Evolutionary conservation across 1,140 invertebrate genomes (phyloP), one percentile per base, ranked within the genome.

Genomic region (Nebria ingens): DNA sequence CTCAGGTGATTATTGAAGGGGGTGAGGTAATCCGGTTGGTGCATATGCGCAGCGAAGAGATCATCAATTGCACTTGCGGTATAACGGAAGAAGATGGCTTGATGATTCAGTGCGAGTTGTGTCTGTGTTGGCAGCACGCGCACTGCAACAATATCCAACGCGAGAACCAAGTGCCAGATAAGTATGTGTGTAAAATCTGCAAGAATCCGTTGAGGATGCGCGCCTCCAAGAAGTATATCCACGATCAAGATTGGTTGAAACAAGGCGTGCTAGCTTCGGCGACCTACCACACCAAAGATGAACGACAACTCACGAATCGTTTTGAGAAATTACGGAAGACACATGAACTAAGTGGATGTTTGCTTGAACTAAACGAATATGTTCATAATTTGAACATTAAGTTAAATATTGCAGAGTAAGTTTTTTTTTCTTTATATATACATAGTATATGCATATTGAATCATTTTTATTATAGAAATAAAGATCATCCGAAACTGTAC

Each of bases 81-180:
- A 75, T 79, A 63, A 82, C 79, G 58, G 91, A 95, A 72, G 93
- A 96, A 72, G 91, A 93, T 69, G 93, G 92, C 2, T 72, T 95
- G 2, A 96, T 95, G 91, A 89, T 96, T 62, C 85, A 97, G 77
- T 97, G 93, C 73, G 93, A 97, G 67, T 75, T 93, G 19, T 96
- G 93, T 65, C 73, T 94, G 11, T 93, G 90, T 68, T 97, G 93
- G 93, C 93, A 96, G 70, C 93, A 96, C 70, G 91, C 89, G 0
- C 76, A 81, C 34, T 97, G 92, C 64, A 89, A 92, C 68, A 83
- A 84, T 45, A 90, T 93, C 56, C 81, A 86, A 55, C 79, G 78
- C 22, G 89, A 91, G 59, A 78, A 77, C 11, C 79, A 93, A 68
- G 88, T 94, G 11, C 91, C 92, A 0, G 87, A 91, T 49, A 91